These are phyloP conservation scores for Epinephelus lanceolatus DNA, from an alignment of 2,113 vertebrate genomes.

Conservation along the genomic window DNA sequence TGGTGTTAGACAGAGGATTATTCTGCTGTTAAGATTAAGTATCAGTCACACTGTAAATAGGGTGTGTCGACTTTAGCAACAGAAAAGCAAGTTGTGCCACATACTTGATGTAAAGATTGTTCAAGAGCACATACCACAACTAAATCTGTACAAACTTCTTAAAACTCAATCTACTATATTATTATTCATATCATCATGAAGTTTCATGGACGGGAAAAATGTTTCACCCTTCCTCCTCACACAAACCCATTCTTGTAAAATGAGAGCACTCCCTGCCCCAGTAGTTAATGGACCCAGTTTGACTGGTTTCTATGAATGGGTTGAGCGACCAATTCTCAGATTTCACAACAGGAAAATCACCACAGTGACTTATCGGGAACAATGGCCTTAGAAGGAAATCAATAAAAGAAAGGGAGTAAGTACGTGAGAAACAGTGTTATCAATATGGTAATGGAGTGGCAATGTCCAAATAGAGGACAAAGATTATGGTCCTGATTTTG, in stretches of 20 bases:
- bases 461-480: neutral
- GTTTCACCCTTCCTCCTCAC: neutral
- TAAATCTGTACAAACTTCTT: neutral
- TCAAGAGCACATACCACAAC: neutral
- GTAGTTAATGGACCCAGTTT: conserved; percentile 65
- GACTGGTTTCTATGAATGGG: conserved; percentile 72
- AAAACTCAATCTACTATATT: neutral
- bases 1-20: conserved; percentile 11
- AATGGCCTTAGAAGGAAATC: neutral
- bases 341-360: conserved; percentile 63
- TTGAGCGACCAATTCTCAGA: conserved; percentile 51
- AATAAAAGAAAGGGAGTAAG: neutral
- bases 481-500: neutral
- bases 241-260: conserved; percentile 48
- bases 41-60: conserved; percentile 51
- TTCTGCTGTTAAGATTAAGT: conserved; percentile 37
- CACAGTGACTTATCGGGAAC: conserved; percentile 17
- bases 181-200: conserved; percentile 5
- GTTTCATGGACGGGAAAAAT: neutral
- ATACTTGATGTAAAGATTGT: conserved; percentile 44
- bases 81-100: conserved; percentile 53
- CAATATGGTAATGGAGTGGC: neutral
- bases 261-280: conserved; percentile 34
- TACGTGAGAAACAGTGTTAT: neutral
- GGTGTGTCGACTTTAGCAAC: conserved; percentile 45